Base-by-base conservation (phyloP, 2,113 vertebrate species). In the Seriola dumerili region DNA sequence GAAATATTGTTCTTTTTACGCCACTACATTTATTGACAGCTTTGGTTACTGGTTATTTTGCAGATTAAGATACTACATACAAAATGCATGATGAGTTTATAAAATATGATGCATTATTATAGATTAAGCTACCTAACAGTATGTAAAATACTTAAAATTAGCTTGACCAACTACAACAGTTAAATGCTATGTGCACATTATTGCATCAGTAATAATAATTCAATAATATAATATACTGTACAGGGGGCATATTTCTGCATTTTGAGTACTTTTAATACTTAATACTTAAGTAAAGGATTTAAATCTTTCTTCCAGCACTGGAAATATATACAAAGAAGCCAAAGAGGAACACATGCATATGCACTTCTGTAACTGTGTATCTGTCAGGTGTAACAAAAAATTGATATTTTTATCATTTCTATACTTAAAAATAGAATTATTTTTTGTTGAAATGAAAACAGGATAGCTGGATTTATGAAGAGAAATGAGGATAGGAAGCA, bases 401-500 rank as follows among this genome's bases (percentile, higher is more conserved):
- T 5, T 36, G 14, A 46, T 34, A 12, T 78, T 61, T 71, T 21
- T 48, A 21, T 72, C 40, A 40, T 34, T n/a, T 38, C 14, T 8
- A 40, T 32, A 19, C 63, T 19, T 16, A n/a, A 57, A 68, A 40
- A 75, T 36, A 16, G 16, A 57, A 17, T 13, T 16, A 6, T 63
- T 81, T 66, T 46, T 67, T 44, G n/a, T 36, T 42, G 8, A 14
- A 62, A n/a, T 36, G 19, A 66, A 62, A 79, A 62, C 7, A 46
- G 63, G 48, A 68, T 40, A 0, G 57, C 4, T 62, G 34, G 2
- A 52, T 69, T 48, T 16, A 58, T 54, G 34, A 77, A 40, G 23
- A 73, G 29, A 58, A 34, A 32, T 76, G 65, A 32, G 65, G 72
- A 61, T 61, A 44, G 34, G 40, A 70, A 25, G 40, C 10, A 11